Percentiles rank a stretch among this genome's conserved stretches.
These are phyloP conservation scores for Alligator sinensis DNA, from an alignment of 2,113 vertebrate genomes.

Conservation along the genomic window DNA sequence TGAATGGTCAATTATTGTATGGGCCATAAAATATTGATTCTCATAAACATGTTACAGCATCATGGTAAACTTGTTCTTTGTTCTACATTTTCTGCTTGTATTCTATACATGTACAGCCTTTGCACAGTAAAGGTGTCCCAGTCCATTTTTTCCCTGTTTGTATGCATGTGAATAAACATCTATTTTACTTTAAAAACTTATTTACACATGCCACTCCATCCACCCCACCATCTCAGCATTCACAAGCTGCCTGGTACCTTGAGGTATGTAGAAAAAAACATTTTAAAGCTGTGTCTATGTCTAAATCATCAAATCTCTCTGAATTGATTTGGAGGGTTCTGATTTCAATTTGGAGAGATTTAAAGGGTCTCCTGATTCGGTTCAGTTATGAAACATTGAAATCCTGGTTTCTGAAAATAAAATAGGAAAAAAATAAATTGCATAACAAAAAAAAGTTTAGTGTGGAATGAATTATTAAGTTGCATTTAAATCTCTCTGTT, in stretches of 20 bases:
- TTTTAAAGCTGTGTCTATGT: too few species aligned
- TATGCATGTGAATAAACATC: neutral
- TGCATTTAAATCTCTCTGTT: neutral
- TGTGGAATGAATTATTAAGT: neutral
- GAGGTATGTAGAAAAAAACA: too few species aligned
- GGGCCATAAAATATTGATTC: neutral
- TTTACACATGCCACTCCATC: neutral
- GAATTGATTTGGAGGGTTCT: too few species aligned
- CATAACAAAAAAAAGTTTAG: neutral
- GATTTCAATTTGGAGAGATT: too few species aligned
- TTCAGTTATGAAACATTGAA: too few species aligned
- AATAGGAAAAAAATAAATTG: neutral
- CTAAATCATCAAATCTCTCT: too few species aligned
- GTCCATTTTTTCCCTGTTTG: neutral
- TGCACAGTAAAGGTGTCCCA: neutral
- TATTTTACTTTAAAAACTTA: neutral
- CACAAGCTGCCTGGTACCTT: neutral
- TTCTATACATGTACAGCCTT: neutral
- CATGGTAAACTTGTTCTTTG: neutral
- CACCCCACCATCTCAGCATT: neutral
- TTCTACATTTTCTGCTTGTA: neutral
- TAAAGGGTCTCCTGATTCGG: too few species aligned
- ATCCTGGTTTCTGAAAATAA: neutral
- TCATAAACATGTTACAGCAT: neutral
- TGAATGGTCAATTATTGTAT: neutral